These are phyloP conservation scores for Psittacula cyanocephala DNA, from an alignment of 2,113 vertebrate genomes.

Conservation along the genomic window DNA sequence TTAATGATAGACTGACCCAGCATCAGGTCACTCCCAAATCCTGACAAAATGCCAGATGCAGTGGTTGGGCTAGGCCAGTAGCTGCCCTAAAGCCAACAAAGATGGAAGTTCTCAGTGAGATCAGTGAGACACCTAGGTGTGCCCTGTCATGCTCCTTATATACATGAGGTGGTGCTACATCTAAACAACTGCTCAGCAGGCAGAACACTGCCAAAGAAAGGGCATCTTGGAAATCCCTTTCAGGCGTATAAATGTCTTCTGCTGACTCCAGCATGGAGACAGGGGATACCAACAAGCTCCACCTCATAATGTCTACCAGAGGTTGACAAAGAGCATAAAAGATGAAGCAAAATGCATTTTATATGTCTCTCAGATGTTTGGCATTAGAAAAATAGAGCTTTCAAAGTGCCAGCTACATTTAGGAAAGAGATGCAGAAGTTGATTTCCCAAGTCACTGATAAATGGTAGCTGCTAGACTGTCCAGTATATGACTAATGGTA, in stretches of 20 bases:
- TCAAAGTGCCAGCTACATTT: not conserved
- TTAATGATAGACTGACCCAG: not conserved
- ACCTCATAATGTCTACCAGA: not conserved
- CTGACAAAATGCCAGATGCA: not conserved
- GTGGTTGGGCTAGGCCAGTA: not conserved
- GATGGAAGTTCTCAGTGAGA: not conserved
- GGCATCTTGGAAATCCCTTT: not conserved
- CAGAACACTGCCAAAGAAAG: not conserved
- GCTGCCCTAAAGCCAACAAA: not conserved
- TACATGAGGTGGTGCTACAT: not conserved
- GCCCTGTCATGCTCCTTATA: not conserved
- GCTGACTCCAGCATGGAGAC: not conserved
- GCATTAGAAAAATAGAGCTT: not conserved
- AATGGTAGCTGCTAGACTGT: not conserved
- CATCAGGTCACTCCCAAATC: not conserved
- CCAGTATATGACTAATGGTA: not conserved
- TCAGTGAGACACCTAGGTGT: not conserved
- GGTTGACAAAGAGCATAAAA: not conserved
- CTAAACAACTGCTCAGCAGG: not conserved
- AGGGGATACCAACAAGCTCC: not conserved
- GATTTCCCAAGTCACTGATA: not conserved
- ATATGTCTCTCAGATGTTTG: not conserved
- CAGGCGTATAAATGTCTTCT: not conserved
- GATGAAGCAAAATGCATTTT: not conserved
- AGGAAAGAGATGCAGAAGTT: not conserved